Percentiles rank a stretch among this genome's conserved stretches.
Conservation (phyloP, 2,888 invertebrate species). For the Philhelius pedissequus region DNA sequence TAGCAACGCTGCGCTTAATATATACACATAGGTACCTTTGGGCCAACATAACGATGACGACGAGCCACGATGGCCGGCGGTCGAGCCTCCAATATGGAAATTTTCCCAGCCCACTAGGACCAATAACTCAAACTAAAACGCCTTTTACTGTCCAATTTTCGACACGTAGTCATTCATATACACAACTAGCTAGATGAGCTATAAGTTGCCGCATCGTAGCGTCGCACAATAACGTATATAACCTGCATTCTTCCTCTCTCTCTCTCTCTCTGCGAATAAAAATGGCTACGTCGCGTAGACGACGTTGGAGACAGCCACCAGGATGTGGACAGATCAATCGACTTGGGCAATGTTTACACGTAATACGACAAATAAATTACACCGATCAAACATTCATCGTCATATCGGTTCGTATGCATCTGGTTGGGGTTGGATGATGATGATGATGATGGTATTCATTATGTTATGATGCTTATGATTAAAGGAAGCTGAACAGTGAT, state of each 20-base stretch:
- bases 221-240: conserved; percentile 12
- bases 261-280: background rate
- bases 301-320: conserved; percentile 60
- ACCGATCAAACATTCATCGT: conserved; percentile 69
- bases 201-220: background rate
- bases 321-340: conserved; percentile 69
- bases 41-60: background rate
- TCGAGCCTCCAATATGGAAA: conserved; percentile 52
- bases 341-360: conserved; percentile 77
- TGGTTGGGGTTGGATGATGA: conserved; percentile 3
- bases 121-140: conserved; percentile 74
- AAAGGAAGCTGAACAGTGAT: conserved; percentile 6
- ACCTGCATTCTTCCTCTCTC: conserved; percentile 4
- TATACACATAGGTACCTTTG: background rate
- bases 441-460: conserved; percentile 5
- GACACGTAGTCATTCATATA: conserved; percentile 75
- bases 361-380: conserved; percentile 79
- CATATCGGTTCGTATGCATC: conserved; percentile 55
- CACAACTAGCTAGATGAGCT: background rate
- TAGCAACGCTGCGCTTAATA: background rate
- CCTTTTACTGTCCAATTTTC: conserved; percentile 76
- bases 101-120: conserved; percentile 68
- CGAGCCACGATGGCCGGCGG: background rate
- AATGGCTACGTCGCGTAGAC: background rate
- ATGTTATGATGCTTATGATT: background rate